Evolutionary conservation across 2,888 invertebrate genomes (phyloP).

Genomic region (Dryococelus australis): DNA sequence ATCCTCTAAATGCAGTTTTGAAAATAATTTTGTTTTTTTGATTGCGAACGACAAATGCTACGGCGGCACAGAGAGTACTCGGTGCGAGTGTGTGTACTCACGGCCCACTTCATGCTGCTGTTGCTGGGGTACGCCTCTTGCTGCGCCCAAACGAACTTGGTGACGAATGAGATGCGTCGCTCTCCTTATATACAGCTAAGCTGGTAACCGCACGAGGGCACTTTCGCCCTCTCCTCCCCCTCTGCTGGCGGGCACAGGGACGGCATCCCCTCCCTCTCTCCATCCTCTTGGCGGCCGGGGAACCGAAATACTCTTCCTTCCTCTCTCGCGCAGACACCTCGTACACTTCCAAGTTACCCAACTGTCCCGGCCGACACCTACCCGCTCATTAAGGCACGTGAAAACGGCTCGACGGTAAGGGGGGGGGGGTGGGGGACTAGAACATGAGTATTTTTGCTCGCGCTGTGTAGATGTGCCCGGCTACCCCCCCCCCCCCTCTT

Average conservation of each 20-base stretch:
- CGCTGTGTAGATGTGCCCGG: not conserved
- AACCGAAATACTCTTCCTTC: not conserved
- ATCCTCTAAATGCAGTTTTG: no score
- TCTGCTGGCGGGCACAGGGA: no score
- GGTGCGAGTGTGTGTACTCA: not conserved
- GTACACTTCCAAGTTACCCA: not conserved
- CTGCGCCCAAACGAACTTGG: not conserved
- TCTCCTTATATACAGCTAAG: slow-evolving; percentile 23
- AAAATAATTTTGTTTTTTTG: no score
- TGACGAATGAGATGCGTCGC: slow-evolving; percentile 20
- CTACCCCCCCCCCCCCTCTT: no score
- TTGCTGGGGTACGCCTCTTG: not conserved
- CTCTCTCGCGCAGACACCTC: not conserved
- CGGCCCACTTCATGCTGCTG: slow-evolving; percentile 1
- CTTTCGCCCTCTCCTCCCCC: not conserved
- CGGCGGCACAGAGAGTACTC: no score
- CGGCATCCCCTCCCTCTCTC: not conserved
- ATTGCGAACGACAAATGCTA: no score
- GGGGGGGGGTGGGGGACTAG: not conserved
- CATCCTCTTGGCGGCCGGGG: not conserved
- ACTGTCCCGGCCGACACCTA: not conserved
- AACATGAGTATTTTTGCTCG: not conserved
- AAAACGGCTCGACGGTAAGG: no score
- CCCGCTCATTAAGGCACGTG: no score
- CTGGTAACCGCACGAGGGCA: not conserved